Base-by-base conservation (phyloP, 2,113 vertebrate species). In the Labrus mixtus region DNA sequence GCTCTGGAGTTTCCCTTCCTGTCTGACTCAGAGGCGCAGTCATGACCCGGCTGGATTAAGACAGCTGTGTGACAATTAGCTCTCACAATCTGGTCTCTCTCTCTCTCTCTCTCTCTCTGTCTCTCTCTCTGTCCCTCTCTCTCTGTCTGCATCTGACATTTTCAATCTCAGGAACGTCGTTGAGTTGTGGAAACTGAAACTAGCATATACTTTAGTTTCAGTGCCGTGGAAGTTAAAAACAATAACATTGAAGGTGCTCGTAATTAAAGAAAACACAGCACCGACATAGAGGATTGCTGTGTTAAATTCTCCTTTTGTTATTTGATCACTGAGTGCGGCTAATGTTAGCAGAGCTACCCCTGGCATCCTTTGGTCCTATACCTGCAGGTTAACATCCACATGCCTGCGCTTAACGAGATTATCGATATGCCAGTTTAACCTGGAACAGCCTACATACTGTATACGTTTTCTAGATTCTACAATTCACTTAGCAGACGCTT, bases 1-100 rank as follows among this genome's bases (percentile, higher is more conserved):
- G 58, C 39, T 69, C 55, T 1, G 70, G 51, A 81, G 29, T 74
- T 81, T 79, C 68, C 6, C 56, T 87, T 83, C 83, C 83, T 68
- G 73, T 78, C 66, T 73, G 78, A 68, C 45, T 79, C 57, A 48
- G 41, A 50, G 20, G 68, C 6, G 8, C 23, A 58, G 63, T n/a
- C 20, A 51, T 39, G 63, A 66, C 45, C 16, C 0, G 22, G 36
- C 16, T 9, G 1, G 19, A 79, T 69, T 37, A 46, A 36, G 13
- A 68, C 51, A 46, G 48, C 48, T 67, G 37, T 62, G 41, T 55
- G 29, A 78, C 66, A 68, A 8, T 68, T 62, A 76, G 53, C 25
- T 56, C 46, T 46, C 64, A 41, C 13, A 48, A 46, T 76, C 41
- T 20, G 29, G 36, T 68, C 39, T 64, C 16, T n/a, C 63, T 77